Percentiles rank a stretch among this genome's conserved stretches.
Conservation (phyloP, 2,797 vertebrate species). For the Momotus momota region DNA sequence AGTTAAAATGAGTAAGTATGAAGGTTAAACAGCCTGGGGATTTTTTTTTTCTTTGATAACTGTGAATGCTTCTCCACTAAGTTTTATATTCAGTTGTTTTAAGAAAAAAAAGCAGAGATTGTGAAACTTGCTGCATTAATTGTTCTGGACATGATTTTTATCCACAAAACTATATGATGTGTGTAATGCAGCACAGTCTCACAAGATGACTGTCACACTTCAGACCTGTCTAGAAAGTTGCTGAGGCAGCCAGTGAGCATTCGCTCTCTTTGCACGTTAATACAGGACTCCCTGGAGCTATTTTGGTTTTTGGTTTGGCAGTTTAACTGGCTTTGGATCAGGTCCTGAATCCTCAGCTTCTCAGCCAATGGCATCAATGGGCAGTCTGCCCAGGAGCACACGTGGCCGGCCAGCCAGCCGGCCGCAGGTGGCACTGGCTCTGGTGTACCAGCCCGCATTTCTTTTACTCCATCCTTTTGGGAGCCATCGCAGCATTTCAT, state of each 20-base stretch:
- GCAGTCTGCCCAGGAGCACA: not conserved
- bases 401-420: not conserved
- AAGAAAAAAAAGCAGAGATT: not conserved
- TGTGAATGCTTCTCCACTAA: not conserved
- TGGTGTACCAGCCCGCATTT: not conserved
- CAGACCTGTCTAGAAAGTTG: not conserved
- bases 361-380: not conserved
- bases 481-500: not conserved
- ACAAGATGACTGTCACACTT: rapidly evolving
- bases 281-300: not conserved
- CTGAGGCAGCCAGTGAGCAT: not conserved
- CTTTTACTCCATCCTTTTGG: not conserved
- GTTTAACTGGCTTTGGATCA: not conserved
- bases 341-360: not conserved
- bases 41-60: not conserved
- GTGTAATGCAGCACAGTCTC: not conserved
- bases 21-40: constrained; percentile 47
- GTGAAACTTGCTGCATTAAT: not conserved
- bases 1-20: constrained; percentile 94
- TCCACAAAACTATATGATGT: not conserved
- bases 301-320: not conserved
- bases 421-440: not conserved
- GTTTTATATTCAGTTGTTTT: not conserved
- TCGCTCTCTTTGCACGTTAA: not conserved
- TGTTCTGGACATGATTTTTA: not conserved